phyloP scores from a whole-genome alignment of 2,113 vertebrate genomes.

The Thunnus maccoyii region DNA sequence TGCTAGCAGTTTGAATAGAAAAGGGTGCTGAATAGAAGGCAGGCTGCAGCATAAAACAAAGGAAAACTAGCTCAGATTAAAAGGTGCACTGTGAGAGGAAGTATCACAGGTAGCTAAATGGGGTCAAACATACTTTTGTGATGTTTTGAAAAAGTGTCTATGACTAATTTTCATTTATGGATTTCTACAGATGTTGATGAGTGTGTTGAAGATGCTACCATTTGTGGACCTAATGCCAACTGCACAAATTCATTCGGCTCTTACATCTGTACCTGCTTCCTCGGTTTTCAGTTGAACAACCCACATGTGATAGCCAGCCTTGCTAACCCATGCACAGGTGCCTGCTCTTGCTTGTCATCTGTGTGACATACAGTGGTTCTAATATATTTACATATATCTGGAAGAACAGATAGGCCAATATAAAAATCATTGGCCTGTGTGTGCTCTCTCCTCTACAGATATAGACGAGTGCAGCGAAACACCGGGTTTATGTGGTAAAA shows the following conservation, averaged over 20 bases:
- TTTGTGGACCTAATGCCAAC: slow-evolving; percentile 71
- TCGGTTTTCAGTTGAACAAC: slow-evolving; percentile 50
- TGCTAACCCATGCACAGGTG: slow-evolving; percentile 74
- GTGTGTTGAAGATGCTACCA: slow-evolving; percentile 21
- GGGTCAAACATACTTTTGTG: no score
- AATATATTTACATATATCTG: no score
- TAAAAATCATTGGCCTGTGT: background rate
- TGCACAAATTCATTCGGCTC: slow-evolving; percentile 71
- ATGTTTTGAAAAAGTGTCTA: no score
- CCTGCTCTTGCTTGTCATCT: background rate
- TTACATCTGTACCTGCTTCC: slow-evolving; percentile 62
- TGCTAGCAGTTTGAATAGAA: no score
- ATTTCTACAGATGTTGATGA: slow-evolving; percentile 68
- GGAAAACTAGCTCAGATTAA: no score
- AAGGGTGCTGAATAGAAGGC: no score
- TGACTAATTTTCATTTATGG: no score
- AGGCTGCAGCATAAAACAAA: no score
- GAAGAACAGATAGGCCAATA: background rate
- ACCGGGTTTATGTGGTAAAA: slow-evolving; percentile 59
- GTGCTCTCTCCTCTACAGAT: slow-evolving; percentile 47
- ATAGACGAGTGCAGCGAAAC: slow-evolving; percentile 74
- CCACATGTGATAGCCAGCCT: slow-evolving; percentile 36
- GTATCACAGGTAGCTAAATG: no score
- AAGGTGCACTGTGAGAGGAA: no score
- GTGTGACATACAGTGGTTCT: no score